Base-by-base conservation (phyloP, 2,797 vertebrate species). In the Carcharodon carcharias region DNA sequence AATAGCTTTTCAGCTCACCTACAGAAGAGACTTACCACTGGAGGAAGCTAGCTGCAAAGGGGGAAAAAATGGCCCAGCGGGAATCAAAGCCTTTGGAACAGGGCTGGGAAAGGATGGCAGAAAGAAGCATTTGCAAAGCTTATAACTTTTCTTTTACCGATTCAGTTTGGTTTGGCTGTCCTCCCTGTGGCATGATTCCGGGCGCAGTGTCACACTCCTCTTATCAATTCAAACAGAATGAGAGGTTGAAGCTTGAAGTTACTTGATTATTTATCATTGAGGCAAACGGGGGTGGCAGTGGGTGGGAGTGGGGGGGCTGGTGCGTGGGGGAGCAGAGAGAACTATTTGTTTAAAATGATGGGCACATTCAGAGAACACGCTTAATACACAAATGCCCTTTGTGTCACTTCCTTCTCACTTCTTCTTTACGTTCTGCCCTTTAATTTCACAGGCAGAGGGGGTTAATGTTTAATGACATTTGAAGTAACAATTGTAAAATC, bases 401-500 rank as follows among this genome's bases (percentile, higher is more conserved):
- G 28, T 73, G 94, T 18, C 67, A 95, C 6, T 96, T 96, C 61
- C 92, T 67, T 96, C 96, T 96, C 96, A 94, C 96, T 96, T 28
- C 18, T 3, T 89, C 92, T 63, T 56, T 16, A n/a, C 73, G 26
- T 45, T 7, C 56, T 67, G 45, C 9, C 0, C 28, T 96, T 56
- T 96, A 96, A 96, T 96, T 96, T 96, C 16, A n/a, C 56, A 96
- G 96, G 93, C 1, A n/a, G 0, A 5, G 73, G 96, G 96, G 91
- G 50, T 96, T 96, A 80, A 96, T 11, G 96, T 96, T 80, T 82
- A 97, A 97, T 23, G 96, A 96, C 0, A 11, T 96, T 58, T 96
- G 96, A 67, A 96, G 97, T 21, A 97, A 97, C 14, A 96, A 23
- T 97, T 97, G 96, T 11, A 16, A 91, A 65, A 96, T 97, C 1